A percentile compares a stretch with the other conserved stretches of the same genome.
Conservation (phyloP, 2,888 invertebrate genomes). For the Argyra leucocephala region DNA sequence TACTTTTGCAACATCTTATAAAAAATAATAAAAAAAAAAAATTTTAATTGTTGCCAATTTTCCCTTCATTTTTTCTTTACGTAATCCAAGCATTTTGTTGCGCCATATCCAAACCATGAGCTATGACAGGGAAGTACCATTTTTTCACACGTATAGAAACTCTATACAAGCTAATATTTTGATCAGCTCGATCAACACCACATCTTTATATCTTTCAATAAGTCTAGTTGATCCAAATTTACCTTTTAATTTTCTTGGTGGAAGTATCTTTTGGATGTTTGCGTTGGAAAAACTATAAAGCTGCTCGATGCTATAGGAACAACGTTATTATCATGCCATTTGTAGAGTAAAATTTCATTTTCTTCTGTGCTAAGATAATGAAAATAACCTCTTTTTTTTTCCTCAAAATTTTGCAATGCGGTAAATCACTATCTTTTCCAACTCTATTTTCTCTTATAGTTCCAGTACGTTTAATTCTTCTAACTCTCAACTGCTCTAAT, state of each 20-base stretch:
- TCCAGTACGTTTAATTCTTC: no score
- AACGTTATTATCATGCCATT: no score
- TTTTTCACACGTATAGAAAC: neutral
- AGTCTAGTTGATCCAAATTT: neutral
- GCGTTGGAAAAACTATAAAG: neutral
- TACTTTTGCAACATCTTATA: no score
- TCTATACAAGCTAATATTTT: conserved; percentile 7
- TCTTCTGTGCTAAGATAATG: no score
- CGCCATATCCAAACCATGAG: neutral
- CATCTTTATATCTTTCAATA: neutral
- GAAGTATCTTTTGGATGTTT: neutral
- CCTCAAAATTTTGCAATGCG: no score
- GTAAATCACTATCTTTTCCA: neutral
- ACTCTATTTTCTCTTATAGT: no score
- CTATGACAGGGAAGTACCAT: neutral
- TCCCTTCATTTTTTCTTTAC: neutral
- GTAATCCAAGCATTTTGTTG: neutral
- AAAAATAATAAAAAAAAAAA: no score
- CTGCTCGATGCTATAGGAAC: neutral
- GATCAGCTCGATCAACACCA: conserved; percentile 2
- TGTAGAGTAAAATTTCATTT: no score
- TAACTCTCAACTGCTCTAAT: no score
- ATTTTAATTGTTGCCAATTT: no score
- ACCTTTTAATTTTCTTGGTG: neutral
- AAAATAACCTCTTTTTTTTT: no score